These are phyloP conservation scores for Cheilosia grossa DNA, from an alignment of 2,888 invertebrate species.

Conservation along the genomic window DNA sequence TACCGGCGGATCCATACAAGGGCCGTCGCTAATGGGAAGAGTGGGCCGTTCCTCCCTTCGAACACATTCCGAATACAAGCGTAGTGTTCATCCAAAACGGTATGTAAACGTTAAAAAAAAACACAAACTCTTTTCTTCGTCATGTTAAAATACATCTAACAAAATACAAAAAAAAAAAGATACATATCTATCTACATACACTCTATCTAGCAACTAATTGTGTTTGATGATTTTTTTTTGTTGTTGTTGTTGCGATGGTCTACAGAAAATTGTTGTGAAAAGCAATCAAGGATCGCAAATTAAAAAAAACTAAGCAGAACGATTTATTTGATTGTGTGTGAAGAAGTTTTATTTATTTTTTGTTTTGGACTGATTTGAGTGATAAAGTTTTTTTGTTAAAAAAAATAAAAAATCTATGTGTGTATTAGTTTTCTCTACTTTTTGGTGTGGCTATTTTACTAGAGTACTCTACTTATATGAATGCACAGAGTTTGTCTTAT, in stretches of 20 bases:
- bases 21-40: conserved; percentile 78
- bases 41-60: conserved; percentile 80
- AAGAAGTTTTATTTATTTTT: conserved; percentile 13
- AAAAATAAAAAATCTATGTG: conserved; percentile 14
- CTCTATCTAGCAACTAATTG: conserved; percentile 39
- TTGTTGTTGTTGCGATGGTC: conserved; percentile 10
- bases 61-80: conserved; percentile 79
- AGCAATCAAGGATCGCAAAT: conserved; percentile 41
- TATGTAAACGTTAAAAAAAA: conserved; percentile 77
- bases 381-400: background rate
- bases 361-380: conserved; percentile 4
- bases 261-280: conserved; percentile 37
- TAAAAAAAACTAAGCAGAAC: conserved; percentile 22
- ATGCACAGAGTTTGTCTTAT: conserved; percentile 10
- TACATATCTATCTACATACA: conserved; percentile 4
- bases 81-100: conserved; percentile 82
- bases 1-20: conserved; percentile 77
- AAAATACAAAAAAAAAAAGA: conserved; percentile 10
- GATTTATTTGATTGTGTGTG: conserved; percentile 35
- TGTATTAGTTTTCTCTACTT: conserved; percentile 2
- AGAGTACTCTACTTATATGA: background rate
- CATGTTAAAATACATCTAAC: conserved; percentile 42
- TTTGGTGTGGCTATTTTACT: conserved; percentile 23
- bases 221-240: conserved; percentile 41
- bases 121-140: conserved; percentile 24